Evolutionary conservation across 2,797 vertebrate species (phyloP), one percentile per base, ranked within the genome.

Genomic region (Eulemur mongoz): DNA sequence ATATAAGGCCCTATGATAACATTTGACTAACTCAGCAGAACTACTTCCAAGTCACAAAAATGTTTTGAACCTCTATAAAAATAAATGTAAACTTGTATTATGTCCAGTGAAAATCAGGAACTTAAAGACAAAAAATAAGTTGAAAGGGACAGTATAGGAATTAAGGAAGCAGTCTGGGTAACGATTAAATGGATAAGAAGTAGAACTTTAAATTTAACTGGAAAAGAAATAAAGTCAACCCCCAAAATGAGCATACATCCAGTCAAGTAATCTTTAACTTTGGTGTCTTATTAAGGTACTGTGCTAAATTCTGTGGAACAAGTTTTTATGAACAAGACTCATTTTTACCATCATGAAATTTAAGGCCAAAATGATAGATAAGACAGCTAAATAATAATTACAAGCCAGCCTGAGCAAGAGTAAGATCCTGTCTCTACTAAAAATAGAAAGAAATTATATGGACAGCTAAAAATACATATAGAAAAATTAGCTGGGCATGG

Each of bases 11-110:
- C 32, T 75, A 32, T 45, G 45, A n/a, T 27, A 93, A 69, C 59
- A 86, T 95, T 90, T 87, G 35, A 40, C 43, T 84, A 59, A 70
- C 43, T 96, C 94, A 97, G 93, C 93, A 96, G 70, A 97, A 96
- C n/a, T 59, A 52, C 20, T 94, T 90, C 35, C 45, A 69, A 93
- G 43, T 43, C 43, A 82, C 1, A 17, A 45, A 91, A 91, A 40
- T 70, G 92, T 43, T 52, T 73, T 85, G 23, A n/a, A 13, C 4
- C 35, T 92, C 78, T 81, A 17, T 35, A 63, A 96, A 90, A 83
- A 79, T 50, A 93, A 86, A 86, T 25, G 6, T 30, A 57, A 94
- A 94, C 12, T 59, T 54, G 40, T 73, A 38, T 48, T 82, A 59
- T 2, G 88, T 40, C 50, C 72, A 25, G 43, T 50, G 80, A 89